Evolutionary conservation across 2,113 vertebrate species (phyloP).

Genomic region (Dolichallabes microphthalmus): DNA sequence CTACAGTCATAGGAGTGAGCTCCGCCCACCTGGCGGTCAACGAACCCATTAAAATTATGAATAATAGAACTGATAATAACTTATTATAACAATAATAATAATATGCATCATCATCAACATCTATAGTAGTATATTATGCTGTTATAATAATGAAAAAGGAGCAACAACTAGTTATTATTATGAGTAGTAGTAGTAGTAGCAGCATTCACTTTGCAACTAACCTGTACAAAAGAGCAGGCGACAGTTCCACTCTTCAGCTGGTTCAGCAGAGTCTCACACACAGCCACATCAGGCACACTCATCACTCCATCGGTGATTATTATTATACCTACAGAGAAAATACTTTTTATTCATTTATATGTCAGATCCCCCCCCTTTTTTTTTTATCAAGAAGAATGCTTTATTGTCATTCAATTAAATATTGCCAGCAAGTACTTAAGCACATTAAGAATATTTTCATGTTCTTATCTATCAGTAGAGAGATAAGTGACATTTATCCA

Average conservation of each 20-base stretch:
- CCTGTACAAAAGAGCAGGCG: constrained; percentile 97
- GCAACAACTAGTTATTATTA: background rate
- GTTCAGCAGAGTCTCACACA: constrained; percentile 93
- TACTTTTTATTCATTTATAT: background rate
- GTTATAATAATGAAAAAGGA: background rate
- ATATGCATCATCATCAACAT: background rate
- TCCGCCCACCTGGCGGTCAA: constrained; percentile 82
- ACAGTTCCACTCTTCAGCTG: constrained; percentile 93
- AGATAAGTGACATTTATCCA: background rate
- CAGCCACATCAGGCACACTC: constrained; percentile 93
- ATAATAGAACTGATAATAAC: background rate
- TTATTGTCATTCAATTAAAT: background rate
- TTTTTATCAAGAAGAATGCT: background rate
- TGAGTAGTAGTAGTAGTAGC: background rate
- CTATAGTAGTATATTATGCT: background rate
- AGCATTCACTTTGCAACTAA: constrained; percentile 50
- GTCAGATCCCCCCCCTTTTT: no score
- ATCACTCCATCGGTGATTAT: constrained; percentile 98
- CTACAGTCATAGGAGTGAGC: constrained; percentile 96
- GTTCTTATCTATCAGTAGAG: background rate
- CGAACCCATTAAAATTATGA: background rate
- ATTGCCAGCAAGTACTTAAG: background rate
- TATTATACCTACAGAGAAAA: constrained; percentile 81
- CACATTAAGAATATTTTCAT: background rate
- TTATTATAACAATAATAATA: background rate